A percentile compares a stretch with the other conserved stretches of the same genome.
Conservation (phyloP, 1,140 invertebrate species). For the Apis dorsata region DNA sequence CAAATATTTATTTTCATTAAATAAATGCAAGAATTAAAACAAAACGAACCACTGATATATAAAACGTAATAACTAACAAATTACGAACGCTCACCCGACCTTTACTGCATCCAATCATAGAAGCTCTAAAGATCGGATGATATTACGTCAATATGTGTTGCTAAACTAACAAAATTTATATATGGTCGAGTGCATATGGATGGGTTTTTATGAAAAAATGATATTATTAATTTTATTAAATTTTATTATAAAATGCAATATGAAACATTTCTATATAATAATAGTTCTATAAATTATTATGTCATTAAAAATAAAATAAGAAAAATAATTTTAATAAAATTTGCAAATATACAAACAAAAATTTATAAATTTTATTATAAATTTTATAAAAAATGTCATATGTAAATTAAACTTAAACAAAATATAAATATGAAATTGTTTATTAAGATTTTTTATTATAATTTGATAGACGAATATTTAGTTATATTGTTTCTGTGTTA, state of each 20-base stretch:
- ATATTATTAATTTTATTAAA: not conserved
- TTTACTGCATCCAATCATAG: constrained; percentile 66
- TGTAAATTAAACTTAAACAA: not conserved
- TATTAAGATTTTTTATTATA: not conserved
- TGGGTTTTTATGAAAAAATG: constrained; percentile 13
- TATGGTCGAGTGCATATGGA: not conserved
- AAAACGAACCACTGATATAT: constrained; percentile 47
- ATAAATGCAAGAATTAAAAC: constrained; percentile 35
- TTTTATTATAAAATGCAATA: not conserved
- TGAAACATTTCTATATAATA: not conserved
- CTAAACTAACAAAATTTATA: constrained; percentile 47
- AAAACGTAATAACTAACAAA: constrained; percentile 67
- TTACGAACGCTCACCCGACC: constrained; percentile 70
- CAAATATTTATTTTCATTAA: constrained; percentile 47
- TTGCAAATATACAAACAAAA: too few relatives aligned
- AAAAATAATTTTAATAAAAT: too few relatives aligned
- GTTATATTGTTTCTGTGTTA: too few relatives aligned
- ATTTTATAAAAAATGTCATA: too few relatives aligned
- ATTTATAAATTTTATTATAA: too few relatives aligned
- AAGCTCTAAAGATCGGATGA: constrained; percentile 68
- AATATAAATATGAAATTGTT: not conserved
- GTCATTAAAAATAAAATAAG: not conserved
- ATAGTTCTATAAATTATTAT: not conserved
- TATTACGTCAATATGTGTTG: constrained; percentile 66
- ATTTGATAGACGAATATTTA: not conserved